These are phyloP conservation scores for Anadara kagoshimensis DNA, from an alignment of 1,140 invertebrate genomes.

Conservation along the genomic window DNA sequence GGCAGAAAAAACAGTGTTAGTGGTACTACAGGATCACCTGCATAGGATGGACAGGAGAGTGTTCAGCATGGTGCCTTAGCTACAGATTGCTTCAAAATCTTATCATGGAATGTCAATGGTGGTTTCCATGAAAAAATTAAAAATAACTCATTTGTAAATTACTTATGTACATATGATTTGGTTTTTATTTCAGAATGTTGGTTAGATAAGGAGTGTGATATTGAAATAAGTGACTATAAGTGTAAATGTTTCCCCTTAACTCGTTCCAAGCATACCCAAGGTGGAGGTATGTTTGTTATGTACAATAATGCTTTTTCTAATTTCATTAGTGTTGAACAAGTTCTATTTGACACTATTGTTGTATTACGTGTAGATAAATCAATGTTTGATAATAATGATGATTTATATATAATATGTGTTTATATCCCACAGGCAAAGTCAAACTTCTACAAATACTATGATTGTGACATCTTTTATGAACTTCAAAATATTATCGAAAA, in stretches of 20 bases:
- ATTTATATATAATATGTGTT: slow-evolving; percentile 1
- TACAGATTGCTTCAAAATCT: background rate
- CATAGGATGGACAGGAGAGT: no score
- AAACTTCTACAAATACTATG: slow-evolving; percentile 18
- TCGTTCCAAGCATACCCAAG: slow-evolving; percentile 8
- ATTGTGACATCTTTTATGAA: slow-evolving; percentile 29
- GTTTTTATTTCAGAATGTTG: slow-evolving; percentile 18
- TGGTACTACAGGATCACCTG: no score
- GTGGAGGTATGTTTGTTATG: slow-evolving; percentile 13
- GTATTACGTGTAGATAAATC: no score
- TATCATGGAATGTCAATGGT: slow-evolving; percentile 21
- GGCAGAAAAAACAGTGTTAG: no score
- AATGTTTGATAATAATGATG: no score
- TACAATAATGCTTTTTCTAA: no score
- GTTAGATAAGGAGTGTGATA: slow-evolving; percentile 15
- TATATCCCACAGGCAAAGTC: slow-evolving; percentile 6
- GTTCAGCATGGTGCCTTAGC: no score
- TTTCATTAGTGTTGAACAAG: no score
- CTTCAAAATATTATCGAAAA: slow-evolving; percentile 9
- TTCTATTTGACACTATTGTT: no score
- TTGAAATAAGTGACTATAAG: slow-evolving; percentile 8
- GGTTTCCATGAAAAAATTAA: slow-evolving; percentile 16
- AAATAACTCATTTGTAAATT: slow-evolving; percentile 10
- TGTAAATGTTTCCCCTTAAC: slow-evolving; percentile 7
- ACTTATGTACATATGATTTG: slow-evolving; percentile 14